Percentiles rank a stretch among this genome's conserved stretches.
phyloP scores from a whole-genome alignment of 2,888 invertebrate species.

The Papilio gigon region DNA sequence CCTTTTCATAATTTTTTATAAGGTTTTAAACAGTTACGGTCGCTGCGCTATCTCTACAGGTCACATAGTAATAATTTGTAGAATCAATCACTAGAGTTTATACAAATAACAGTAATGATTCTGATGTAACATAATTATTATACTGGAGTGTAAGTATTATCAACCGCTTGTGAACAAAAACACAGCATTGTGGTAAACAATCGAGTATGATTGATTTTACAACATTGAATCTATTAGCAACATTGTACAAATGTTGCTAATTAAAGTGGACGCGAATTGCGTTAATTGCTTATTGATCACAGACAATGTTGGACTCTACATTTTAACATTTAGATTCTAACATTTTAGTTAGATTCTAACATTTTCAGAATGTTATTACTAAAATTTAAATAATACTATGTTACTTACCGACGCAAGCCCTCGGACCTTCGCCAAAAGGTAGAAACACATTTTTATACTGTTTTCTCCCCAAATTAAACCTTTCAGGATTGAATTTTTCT shows the following conservation, averaged over 20 bases:
- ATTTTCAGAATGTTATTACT: too few relatives aligned
- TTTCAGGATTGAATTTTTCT: conserved; percentile 66
- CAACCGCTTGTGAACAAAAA: neutral
- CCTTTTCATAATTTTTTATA: too few relatives aligned
- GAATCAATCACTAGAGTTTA: too few relatives aligned
- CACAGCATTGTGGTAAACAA: neutral
- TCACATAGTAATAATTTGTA: too few relatives aligned
- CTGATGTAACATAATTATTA: neutral
- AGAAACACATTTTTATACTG: conserved; percentile 59
- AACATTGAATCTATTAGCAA: too few relatives aligned
- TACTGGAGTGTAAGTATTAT: neutral
- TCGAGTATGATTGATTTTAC: neutral
- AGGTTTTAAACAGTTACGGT: too few relatives aligned
- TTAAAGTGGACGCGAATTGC: neutral
- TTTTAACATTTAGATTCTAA: neutral
- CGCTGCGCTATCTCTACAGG: too few relatives aligned
- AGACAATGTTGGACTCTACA: too few relatives aligned
- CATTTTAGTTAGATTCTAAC: neutral
- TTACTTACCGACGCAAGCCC: conserved; percentile 72
- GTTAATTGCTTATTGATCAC: neutral
- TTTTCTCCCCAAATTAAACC: conserved; percentile 61
- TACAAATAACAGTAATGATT: too few relatives aligned
- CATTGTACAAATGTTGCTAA: neutral
- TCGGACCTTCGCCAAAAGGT: conserved; percentile 74
- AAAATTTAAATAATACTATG: too few relatives aligned